Conservation (phyloP, 2,797 vertebrate species). For the Pteropus rufus region DNA sequence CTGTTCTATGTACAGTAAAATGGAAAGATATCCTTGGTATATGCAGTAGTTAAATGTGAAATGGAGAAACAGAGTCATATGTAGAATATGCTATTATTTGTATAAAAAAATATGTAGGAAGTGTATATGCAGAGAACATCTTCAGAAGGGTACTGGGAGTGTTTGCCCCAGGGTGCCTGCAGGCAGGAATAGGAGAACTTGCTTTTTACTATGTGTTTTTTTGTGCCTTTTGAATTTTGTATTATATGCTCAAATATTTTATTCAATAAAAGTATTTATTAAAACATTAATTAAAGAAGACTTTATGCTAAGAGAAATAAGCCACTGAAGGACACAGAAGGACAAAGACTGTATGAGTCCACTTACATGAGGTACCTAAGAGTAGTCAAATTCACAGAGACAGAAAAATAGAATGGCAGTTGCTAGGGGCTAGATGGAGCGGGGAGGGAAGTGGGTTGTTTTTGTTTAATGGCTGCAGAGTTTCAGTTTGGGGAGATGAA, state of each 20-base stretch:
- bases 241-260: not conserved
- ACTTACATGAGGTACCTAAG: not conserved
- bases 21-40: not conserved
- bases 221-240: slow-evolving; percentile 33
- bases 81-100: not conserved
- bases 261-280: slow-evolving; percentile 11
- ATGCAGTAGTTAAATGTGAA: not conserved
- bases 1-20: not conserved
- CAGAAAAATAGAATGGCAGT: not conserved
- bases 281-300: not conserved
- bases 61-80: not conserved
- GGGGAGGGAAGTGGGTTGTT: not conserved
- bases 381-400: not conserved
- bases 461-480: not conserved
- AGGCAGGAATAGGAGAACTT: not conserved
- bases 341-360: not conserved
- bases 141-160: not conserved
- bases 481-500: not conserved
- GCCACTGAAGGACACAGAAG: not conserved
- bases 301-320: not conserved
- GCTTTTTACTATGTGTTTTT: not conserved
- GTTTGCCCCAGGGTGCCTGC: not conserved
- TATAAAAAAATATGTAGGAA: not conserved
- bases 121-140: not conserved
- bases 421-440: not conserved